Conservation (phyloP, 1,140 invertebrate species). For the Drosophila biarmipes region DNA sequence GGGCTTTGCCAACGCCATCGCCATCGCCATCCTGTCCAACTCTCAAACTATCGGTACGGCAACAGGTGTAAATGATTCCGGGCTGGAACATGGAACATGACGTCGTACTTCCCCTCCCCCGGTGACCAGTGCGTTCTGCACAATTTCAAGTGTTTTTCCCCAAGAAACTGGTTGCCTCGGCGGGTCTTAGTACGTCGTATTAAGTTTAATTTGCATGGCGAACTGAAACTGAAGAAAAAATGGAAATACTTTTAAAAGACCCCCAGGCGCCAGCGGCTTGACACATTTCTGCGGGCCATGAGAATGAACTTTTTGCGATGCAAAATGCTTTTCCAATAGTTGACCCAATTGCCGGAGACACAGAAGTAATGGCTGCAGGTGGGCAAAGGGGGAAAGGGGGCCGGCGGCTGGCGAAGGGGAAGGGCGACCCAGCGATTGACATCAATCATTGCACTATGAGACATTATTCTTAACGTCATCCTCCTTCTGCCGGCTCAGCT, state of each 20-base stretch:
- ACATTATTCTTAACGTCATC: constrained; percentile 59
- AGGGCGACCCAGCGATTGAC: constrained; percentile 53
- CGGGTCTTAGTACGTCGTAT: constrained; percentile 55
- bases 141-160: constrained; percentile 46
- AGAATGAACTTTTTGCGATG: constrained; percentile 46
- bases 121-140: constrained; percentile 46
- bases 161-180: constrained; percentile 57
- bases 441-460: constrained; percentile 71
- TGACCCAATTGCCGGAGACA: constrained; percentile 62
- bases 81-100: constrained; percentile 21
- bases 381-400: neutral
- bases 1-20: constrained; percentile 3
- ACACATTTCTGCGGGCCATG: constrained; percentile 62
- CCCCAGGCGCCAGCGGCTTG: constrained; percentile 59
- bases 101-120: constrained; percentile 8
- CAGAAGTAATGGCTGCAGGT: neutral
- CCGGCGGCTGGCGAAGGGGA: too few relatives aligned
- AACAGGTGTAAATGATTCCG: constrained; percentile 72
- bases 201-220: constrained; percentile 70
- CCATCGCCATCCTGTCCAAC: constrained; percentile 8
- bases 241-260: constrained; percentile 36
- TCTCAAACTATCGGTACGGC: constrained; percentile 17
- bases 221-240: constrained; percentile 20
- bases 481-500: constrained; percentile 26
- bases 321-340: constrained; percentile 48